A percentile compares a stretch with the other conserved stretches of the same genome.
These are phyloP conservation scores for Sinocyclocheilus rhinocerous DNA, from an alignment of 2,113 vertebrate species.

Conservation along the genomic window DNA sequence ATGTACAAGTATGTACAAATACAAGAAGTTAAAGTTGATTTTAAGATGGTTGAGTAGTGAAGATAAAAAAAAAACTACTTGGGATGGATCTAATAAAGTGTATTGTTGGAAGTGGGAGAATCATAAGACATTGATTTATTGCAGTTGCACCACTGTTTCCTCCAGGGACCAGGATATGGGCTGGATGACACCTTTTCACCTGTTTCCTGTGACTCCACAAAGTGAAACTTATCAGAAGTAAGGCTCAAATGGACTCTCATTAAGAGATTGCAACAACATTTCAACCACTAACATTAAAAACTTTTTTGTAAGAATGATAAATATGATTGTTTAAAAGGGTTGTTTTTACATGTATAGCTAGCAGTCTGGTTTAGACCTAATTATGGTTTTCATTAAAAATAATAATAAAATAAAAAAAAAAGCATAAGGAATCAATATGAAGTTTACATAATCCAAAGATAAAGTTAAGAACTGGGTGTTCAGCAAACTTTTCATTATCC, in stretches of 20 bases:
- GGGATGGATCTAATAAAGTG: not conserved
- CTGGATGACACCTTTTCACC: conserved; percentile 60
- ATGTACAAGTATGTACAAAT: not conserved
- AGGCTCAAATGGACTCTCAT: not conserved
- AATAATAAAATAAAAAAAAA: too few relatives aligned
- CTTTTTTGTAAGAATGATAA: not conserved
- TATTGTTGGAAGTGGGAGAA: not conserved
- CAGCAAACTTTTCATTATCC: not conserved
- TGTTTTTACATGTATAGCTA: not conserved
- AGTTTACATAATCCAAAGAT: not conserved
- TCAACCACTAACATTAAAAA: conserved; percentile 13
- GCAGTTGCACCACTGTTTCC: not conserved
- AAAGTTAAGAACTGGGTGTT: not conserved
- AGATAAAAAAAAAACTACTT: too few relatives aligned
- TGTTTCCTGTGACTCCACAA: conserved; percentile 39
- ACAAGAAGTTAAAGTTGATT: not conserved
- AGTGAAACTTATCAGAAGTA: conserved; percentile 9
- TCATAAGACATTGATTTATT: not conserved
- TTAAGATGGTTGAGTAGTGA: not conserved
- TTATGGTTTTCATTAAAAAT: not conserved
- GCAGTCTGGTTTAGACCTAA: not conserved
- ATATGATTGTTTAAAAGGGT: not conserved
- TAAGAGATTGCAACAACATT: not conserved
- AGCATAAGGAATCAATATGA: not conserved
- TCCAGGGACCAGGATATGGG: conserved; percentile 57